A percentile compares a stretch with the other conserved stretches of the same genome.
Conservation (phyloP, 2,113 vertebrate species). For the Eulacestoma nigropectus region DNA sequence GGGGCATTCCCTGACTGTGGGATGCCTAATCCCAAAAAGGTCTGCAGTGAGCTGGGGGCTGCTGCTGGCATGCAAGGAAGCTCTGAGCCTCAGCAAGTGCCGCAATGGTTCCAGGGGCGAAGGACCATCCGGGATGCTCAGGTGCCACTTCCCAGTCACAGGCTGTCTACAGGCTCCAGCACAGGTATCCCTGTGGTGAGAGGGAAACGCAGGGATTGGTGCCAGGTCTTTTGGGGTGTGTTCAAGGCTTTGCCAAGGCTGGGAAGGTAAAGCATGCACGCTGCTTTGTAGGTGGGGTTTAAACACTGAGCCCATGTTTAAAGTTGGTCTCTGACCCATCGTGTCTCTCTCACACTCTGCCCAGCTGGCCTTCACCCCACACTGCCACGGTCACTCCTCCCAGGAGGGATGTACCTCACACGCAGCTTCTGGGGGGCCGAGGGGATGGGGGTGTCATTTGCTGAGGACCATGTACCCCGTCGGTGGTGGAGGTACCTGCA, state of each 20-base stretch:
- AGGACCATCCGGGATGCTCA: rapidly evolving
- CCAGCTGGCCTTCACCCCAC: rapidly evolving
- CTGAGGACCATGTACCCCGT: rapidly evolving
- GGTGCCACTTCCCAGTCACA: background rate
- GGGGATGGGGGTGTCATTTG: background rate
- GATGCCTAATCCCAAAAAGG: background rate
- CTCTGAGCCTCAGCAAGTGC: background rate
- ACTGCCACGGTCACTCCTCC: background rate
- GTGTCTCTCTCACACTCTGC: background rate
- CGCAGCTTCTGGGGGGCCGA: background rate
- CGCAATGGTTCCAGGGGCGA: rapidly evolving
- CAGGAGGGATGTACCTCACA: background rate
- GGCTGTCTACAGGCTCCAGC: background rate
- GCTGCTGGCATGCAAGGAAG: background rate
- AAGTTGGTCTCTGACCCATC: background rate
- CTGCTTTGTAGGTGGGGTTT: background rate
- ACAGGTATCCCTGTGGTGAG: background rate
- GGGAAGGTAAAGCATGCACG: rapidly evolving
- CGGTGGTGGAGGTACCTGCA: rapidly evolving
- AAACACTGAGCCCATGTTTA: rapidly evolving
- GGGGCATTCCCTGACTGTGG: background rate
- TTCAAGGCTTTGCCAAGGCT: background rate
- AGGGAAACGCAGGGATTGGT: rapidly evolving
- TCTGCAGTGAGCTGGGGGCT: background rate
- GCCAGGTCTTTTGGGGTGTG: rapidly evolving